These are phyloP conservation scores for Panulirus ornatus DNA, from an alignment of 1,140 invertebrate genomes.

Conservation along the genomic window DNA sequence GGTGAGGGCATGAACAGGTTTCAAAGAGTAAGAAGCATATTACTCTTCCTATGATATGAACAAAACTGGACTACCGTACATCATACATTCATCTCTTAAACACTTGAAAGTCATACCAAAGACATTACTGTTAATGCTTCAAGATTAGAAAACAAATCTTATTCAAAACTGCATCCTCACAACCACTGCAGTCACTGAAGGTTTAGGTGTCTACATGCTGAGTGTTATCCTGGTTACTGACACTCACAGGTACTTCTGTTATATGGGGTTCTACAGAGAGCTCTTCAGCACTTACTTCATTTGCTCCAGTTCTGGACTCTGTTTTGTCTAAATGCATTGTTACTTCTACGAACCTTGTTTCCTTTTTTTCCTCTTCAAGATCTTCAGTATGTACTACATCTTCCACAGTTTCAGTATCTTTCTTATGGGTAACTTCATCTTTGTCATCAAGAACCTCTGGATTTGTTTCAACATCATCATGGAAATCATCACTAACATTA, in stretches of 20 bases:
- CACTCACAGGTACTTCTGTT: slow-evolving; percentile 31
- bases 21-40: background rate
- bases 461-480: slow-evolving; percentile 41
- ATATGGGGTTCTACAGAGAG: background rate
- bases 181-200: background rate
- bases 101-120: background rate
- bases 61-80: background rate
- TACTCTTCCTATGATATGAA: background rate
- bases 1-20: background rate
- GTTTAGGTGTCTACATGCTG: slow-evolving; percentile 22
- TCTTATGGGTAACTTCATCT: background rate
- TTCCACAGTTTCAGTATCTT: background rate
- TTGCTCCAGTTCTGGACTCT: background rate
- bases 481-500: slow-evolving; percentile 7
- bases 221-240: background rate
- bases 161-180: background rate
- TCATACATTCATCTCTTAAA: background rate
- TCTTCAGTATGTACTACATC: slow-evolving; percentile 14
- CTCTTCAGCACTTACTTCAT: slow-evolving; percentile 54
- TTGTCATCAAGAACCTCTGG: slow-evolving; percentile 18
- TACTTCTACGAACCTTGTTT: slow-evolving; percentile 42
- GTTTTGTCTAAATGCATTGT: slow-evolving; percentile 15
- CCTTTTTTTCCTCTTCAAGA: background rate
- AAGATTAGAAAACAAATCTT: background rate
- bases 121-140: background rate